These are phyloP conservation scores for Drosophila mettleri DNA, from an alignment of 2,888 invertebrate species.

Conservation along the genomic window DNA sequence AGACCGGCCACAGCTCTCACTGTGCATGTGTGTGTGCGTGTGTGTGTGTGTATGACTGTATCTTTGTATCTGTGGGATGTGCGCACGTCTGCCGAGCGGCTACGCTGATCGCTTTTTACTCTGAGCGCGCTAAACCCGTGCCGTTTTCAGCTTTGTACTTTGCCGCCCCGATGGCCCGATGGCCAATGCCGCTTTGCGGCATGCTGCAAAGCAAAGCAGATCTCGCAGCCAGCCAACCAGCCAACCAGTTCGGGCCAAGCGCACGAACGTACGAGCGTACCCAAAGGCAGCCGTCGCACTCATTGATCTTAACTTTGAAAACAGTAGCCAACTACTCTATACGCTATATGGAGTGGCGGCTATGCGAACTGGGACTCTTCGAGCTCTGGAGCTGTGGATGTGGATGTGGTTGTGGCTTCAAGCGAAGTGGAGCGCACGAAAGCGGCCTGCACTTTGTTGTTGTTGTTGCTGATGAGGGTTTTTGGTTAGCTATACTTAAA, in stretches of 20 bases:
- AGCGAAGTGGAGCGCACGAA: constrained; percentile 73
- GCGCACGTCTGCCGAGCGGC: constrained; percentile 65
- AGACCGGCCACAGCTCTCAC: constrained; percentile 62
- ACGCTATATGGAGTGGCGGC: constrained; percentile 42
- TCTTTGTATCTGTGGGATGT: constrained; percentile 65
- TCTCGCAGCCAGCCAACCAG: constrained; percentile 37
- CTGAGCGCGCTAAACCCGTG: constrained; percentile 84
- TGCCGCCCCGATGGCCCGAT: constrained; percentile 65
- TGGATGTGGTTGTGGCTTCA: constrained; percentile 41
- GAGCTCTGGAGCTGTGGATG: constrained; percentile 6
- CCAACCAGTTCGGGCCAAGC: constrained; percentile 41
- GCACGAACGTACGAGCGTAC: constrained; percentile 33
- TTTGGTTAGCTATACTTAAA: constrained; percentile 75
- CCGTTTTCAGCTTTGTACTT: constrained; percentile 83
- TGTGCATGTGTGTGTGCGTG: constrained; percentile 33
- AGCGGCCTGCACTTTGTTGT: constrained; percentile 79
- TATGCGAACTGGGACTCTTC: constrained; percentile 49
- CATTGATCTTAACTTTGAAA: constrained; percentile 83
- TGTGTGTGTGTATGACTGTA: constrained; percentile 38
- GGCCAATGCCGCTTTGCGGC: constrained; percentile 72
- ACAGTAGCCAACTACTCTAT: constrained; percentile 76
- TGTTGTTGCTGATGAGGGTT: constrained; percentile 67
- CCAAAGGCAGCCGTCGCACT: constrained; percentile 71
- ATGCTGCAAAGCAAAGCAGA: constrained; percentile 83
- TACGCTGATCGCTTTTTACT: constrained; percentile 80